A percentile compares a stretch with the other conserved stretches of the same genome.
phyloP scores from a whole-genome alignment of 2,888 invertebrate species.

The Ommatoiulus sabulosus region DNA sequence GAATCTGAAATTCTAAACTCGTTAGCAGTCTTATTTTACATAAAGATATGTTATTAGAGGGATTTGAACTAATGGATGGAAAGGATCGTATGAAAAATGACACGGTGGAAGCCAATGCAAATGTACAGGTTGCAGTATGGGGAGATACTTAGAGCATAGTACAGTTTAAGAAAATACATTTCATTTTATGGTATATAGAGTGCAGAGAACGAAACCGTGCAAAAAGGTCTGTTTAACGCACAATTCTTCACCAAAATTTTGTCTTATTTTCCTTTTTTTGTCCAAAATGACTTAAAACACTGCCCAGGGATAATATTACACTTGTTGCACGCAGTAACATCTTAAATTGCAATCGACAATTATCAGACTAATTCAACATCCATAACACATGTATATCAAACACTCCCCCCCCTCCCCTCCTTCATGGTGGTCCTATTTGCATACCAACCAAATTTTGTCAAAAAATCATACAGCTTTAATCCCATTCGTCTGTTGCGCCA shows the following conservation, averaged over 20 bases:
- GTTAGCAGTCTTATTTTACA: not conserved
- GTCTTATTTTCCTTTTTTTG: not conserved
- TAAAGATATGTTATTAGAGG: conserved; percentile 7
- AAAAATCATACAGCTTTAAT: not conserved
- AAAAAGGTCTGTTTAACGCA: not conserved
- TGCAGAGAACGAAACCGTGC: not conserved
- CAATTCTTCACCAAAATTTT: not conserved
- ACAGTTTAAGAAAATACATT: conserved; percentile 24
- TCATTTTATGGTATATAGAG: conserved; percentile 12
- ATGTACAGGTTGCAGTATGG: not conserved
- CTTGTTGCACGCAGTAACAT: not conserved
- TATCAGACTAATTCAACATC: not conserved
- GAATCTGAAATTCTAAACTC: not conserved
- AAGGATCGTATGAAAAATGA: not conserved
- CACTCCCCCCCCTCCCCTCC: too few relatives aligned
- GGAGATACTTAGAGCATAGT: not conserved
- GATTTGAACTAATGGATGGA: not conserved
- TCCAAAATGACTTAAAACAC: not conserved
- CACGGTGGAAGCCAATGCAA: not conserved
- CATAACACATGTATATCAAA: too few relatives aligned
- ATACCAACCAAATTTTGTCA: not conserved
- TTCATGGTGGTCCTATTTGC: not conserved
- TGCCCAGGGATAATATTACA: not conserved
- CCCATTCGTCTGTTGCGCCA: too few relatives aligned
- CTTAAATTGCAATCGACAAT: not conserved